phyloP scores from a whole-genome alignment of 2,888 invertebrate species.

The Athalia cordata region DNA sequence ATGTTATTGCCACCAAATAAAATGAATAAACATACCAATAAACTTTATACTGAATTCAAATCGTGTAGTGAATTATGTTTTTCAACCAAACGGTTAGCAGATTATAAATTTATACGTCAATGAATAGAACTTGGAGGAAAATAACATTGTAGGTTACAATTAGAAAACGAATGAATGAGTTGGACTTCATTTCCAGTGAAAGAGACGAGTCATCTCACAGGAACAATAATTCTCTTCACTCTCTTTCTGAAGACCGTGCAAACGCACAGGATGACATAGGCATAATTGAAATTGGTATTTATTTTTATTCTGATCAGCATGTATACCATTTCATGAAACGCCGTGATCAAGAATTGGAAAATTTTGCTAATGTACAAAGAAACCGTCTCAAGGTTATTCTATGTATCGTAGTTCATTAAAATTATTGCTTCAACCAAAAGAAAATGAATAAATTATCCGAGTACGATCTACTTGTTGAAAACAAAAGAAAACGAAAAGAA shows the following conservation, averaged over 20 bases:
- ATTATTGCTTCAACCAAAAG: too few relatives aligned
- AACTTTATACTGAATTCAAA: neutral
- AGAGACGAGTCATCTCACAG: neutral
- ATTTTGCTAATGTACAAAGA: too few relatives aligned
- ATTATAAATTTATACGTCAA: neutral
- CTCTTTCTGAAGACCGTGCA: neutral
- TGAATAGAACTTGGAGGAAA: neutral
- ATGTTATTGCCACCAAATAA: slow-evolving; percentile 18
- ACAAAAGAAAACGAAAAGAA: neutral
- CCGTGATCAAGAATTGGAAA: too few relatives aligned
- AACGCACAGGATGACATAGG: neutral
- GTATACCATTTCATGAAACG: too few relatives aligned
- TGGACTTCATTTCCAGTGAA: neutral
- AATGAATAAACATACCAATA: slow-evolving; percentile 14
- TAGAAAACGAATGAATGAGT: slow-evolving; percentile 7
- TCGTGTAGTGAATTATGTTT: neutral
- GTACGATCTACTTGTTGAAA: too few relatives aligned
- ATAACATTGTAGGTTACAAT: neutral
- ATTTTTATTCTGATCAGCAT: too few relatives aligned
- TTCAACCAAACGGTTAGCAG: neutral
- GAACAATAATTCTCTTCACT: slow-evolving; percentile 7
- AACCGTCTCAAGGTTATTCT: too few relatives aligned
- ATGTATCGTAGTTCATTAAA: too few relatives aligned
- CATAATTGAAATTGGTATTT: too few relatives aligned
- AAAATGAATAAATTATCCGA: too few relatives aligned